A percentile compares a stretch with the other conserved stretches of the same genome.
phyloP scores from a whole-genome alignment of 35 echinoderm and acorn worm species.

The Apostichopus parvimensis region DNA sequence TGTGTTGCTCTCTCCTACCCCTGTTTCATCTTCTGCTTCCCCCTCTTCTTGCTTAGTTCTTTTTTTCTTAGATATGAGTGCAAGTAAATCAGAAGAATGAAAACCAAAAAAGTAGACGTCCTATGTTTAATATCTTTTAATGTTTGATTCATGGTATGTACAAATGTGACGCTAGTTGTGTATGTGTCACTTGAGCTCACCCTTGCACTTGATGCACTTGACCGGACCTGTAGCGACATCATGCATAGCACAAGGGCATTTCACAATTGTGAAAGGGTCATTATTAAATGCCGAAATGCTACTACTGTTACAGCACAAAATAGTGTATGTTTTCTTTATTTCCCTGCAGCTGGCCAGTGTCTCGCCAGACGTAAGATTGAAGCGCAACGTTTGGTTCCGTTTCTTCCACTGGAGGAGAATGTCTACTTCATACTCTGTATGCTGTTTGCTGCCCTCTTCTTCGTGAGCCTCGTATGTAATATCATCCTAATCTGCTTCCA shows the following conservation, averaged over 20 bases:
- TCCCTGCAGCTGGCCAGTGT: slow-evolving; percentile 73
- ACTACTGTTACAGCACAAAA: not conserved
- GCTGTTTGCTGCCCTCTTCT: slow-evolving; percentile 29
- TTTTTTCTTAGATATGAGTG: too few species aligned
- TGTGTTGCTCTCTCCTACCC: not conserved
- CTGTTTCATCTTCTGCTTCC: too few species aligned
- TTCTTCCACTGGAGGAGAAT: slow-evolving; percentile 58
- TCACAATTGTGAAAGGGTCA: not conserved
- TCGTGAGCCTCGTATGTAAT: slow-evolving; percentile 79
- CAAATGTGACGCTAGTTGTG: not conserved
- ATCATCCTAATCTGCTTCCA: slow-evolving; percentile 72
- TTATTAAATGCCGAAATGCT: not conserved
- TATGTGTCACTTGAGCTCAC: too few species aligned
- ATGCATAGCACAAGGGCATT: not conserved
- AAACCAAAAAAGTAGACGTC: too few species aligned
- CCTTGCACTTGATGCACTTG: too few species aligned
- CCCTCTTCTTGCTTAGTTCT: too few species aligned
- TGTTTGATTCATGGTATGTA: not conserved
- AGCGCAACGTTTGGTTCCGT: slow-evolving; percentile 36
- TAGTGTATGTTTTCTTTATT: not conserved
- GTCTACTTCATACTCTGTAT: slow-evolving; percentile 55
- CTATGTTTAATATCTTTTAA: not conserved
- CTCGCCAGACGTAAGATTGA: slow-evolving; percentile 62
- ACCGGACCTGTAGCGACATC: too few species aligned
- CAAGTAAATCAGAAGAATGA: too few species aligned